phyloP scores from a whole-genome alignment of 2,113 vertebrate species.

The Syngnathus typhle region DNA sequence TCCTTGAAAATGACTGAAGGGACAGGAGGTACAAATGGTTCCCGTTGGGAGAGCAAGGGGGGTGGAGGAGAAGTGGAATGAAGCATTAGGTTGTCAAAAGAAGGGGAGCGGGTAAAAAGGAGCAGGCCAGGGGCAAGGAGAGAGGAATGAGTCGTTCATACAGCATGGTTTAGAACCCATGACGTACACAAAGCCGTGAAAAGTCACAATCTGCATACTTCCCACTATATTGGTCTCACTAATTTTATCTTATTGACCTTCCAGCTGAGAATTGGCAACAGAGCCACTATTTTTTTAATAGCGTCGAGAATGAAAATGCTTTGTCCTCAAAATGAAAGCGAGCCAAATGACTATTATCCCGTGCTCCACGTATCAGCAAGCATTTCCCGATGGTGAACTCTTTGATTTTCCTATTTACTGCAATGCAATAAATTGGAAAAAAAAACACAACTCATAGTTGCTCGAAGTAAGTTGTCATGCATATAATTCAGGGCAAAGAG shows the following conservation, averaged over 20 bases:
- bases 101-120: neutral
- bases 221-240: conserved; percentile 11
- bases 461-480: conserved; percentile 36
- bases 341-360: conserved; percentile 23
- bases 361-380: neutral
- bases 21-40: conserved; percentile 12
- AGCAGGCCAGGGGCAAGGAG: neutral
- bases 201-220: conserved; percentile 11
- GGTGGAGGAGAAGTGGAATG: neutral
- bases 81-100: conserved; percentile 4
- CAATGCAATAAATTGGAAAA: conserved; percentile 6
- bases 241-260: conserved; percentile 43
- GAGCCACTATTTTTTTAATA: conserved; percentile 39
- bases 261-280: conserved; percentile 19
- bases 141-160: neutral
- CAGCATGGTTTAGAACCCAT: neutral
- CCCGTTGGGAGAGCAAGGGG: conserved; percentile 4
- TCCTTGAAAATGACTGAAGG: conserved; percentile 92
- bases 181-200: neutral
- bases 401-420: neutral
- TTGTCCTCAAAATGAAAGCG: conserved; percentile 32
- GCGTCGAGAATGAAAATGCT: conserved; percentile 34
- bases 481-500: conserved; percentile 9
- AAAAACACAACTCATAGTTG: conserved; percentile 10
- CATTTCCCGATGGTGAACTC: neutral